Percentiles rank a stretch among this genome's conserved stretches.
phyloP scores from a whole-genome alignment of 92 coral and sea anemone genomes.

The Paragorgia papillata region DNA sequence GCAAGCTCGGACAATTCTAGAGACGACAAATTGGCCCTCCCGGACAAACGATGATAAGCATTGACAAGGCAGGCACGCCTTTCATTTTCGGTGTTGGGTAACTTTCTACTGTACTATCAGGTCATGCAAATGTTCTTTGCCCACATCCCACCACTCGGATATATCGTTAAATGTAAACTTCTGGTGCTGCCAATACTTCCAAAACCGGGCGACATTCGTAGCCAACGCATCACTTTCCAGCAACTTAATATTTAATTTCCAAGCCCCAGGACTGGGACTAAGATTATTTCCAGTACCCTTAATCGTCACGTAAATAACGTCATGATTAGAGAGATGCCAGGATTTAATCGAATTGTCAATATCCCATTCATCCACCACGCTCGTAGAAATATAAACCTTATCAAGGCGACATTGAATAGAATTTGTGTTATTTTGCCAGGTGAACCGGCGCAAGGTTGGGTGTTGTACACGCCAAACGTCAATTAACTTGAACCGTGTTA shows the following conservation, averaged over 20 bases:
- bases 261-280: neutral
- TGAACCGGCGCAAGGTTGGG: neutral
- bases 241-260: neutral
- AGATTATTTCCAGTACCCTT: too few relatives aligned
- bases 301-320: neutral
- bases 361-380: neutral
- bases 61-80: neutral
- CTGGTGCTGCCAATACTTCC: neutral
- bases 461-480: constrained; percentile 30
- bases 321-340: constrained; percentile 44
- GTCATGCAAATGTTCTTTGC: neutral
- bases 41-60: neutral
- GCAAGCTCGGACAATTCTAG: neutral
- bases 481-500: neutral
- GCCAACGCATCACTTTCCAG: neutral
- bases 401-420: constrained; percentile 10
- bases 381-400: constrained; percentile 24
- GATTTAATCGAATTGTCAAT: constrained; percentile 5
- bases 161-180: neutral
- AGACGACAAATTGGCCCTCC: neutral
- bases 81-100: constrained; percentile 29
- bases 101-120: neutral
- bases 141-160: neutral
- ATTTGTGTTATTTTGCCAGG: constrained; percentile 1
- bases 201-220: neutral